Evolutionary conservation across 1,140 invertebrate genomes (phyloP), one percentile per base, ranked within the genome.

Genomic region (Drosophila prosaltans): DNA sequence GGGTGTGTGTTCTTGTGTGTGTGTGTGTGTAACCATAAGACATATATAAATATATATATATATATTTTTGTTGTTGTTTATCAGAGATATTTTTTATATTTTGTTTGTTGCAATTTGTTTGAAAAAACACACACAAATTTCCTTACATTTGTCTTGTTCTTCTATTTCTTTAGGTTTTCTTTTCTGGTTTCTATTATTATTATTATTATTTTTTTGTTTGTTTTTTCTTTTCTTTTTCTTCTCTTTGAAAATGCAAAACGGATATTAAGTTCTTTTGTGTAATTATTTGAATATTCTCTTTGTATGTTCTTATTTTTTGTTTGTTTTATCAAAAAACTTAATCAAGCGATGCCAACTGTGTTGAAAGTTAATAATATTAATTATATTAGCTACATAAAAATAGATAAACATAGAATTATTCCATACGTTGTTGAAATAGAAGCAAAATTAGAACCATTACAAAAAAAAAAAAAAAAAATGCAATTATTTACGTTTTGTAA

Each of bases 11-110:
- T 16, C 16, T 16, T 57, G 40, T 67, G 45, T 80, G 77, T 72
- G 85, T 72, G 85, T 90, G 91, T 92, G 91, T 92, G 80, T 89
- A 92, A 92, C 91, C 91, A 91, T 91, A 91, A 92, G 91, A 92
- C 91, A 92, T 92, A 80, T 81, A 73, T 65, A 73, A 32, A 72
- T 65, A 77, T 63, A 65, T 71, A 70, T 61, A 77, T 76, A 30
- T 30, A 30, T 30, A 30, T 30, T 30, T 30, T 30, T 30, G 16
- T 16, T 51, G 26, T 51, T 7, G 21, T 26, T 26, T 51, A 51
- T 26, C 45, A 76, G 66, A 85, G 72, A 77, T 72, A 71, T 74
- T 70, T 16, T 16, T 16, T 16, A 16, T 72, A 65, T 74, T 43
- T 62, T 39, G 67, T 36, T 16, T 48, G 16, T 16, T 57, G 66